Conservation (phyloP, 2,797 vertebrate genomes). For the Coccyzus lansbergi region DNA sequence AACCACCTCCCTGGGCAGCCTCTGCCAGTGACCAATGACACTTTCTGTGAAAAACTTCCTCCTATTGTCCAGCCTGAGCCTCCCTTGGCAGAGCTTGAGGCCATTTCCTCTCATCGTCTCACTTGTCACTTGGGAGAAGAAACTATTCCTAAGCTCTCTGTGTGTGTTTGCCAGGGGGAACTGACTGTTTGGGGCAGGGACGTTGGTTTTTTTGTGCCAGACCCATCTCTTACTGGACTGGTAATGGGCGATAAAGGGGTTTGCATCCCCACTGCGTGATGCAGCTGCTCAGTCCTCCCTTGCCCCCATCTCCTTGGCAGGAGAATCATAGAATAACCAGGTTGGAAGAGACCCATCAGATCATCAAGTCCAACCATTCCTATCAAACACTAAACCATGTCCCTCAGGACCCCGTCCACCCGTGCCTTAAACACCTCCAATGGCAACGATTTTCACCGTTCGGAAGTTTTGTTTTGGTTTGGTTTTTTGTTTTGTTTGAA, state of each 20-base stretch:
- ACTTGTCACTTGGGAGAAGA: neutral
- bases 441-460: rapidly evolving
- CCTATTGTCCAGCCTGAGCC: too few species aligned
- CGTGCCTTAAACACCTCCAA: too few species aligned
- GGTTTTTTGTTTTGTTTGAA: neutral
- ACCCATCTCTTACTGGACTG: neutral
- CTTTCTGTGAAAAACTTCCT: too few species aligned
- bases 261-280: rapidly evolving
- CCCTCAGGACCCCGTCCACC: too few species aligned
- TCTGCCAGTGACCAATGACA: too few species aligned
- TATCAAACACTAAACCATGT: too few species aligned
- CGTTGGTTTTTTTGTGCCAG: neutral
- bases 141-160: neutral
- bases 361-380: too few species aligned
- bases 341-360: too few species aligned
- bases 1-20: too few species aligned
- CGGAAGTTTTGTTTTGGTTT: neutral
- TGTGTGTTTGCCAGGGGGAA: neutral
- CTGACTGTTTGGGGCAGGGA: rapidly evolving
- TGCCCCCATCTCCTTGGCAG: rapidly evolving
- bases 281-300: neutral
- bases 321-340: too few species aligned
- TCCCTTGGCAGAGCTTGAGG: too few species aligned
- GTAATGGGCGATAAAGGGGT: neutral
- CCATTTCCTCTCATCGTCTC: too few species aligned